Conservation (phyloP, 2,797 vertebrate species). For the Astyanax mexicanus region DNA sequence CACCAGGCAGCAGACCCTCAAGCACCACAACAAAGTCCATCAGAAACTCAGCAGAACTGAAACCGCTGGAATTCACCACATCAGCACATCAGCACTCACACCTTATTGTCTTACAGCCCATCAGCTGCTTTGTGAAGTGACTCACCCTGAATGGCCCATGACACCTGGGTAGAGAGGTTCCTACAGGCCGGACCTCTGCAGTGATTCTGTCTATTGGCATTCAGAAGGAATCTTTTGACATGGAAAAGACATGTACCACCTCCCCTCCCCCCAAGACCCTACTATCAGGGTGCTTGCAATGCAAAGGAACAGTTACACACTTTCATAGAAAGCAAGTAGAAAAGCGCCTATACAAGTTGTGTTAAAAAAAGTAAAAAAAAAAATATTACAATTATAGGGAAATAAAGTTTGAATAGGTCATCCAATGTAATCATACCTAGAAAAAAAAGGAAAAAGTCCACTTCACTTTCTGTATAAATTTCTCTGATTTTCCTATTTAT, state of each 20-base stretch:
- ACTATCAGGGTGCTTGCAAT: constrained; percentile 39
- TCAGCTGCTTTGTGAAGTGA: constrained; percentile 60
- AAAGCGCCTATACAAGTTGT: neutral
- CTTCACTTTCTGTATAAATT: too few relatives aligned
- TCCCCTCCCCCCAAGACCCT: constrained; percentile 16
- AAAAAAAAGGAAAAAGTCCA: too few relatives aligned
- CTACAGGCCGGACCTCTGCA: constrained; percentile 33
- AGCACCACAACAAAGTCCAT: constrained; percentile 21
- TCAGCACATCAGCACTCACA: constrained; percentile 45
- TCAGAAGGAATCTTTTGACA: constrained; percentile 51
- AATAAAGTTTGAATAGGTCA: neutral
- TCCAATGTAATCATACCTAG: too few relatives aligned
- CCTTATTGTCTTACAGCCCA: constrained; percentile 53
- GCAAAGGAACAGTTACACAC: constrained; percentile 33
- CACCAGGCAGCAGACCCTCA: constrained; percentile 11
- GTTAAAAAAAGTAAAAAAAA: too few relatives aligned
- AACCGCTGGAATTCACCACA: constrained; percentile 38
- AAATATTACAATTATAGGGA: too few relatives aligned
- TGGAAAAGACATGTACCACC: constrained; percentile 47
- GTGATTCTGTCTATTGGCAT: constrained; percentile 28
- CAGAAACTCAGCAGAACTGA: constrained; percentile 25
- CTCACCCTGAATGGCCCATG: constrained; percentile 40
- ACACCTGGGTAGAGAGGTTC: constrained; percentile 39
- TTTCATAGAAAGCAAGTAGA: neutral
- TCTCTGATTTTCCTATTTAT: too few relatives aligned